These are phyloP conservation scores for Campylorhamphus procurvoides DNA, from an alignment of 2,113 vertebrate genomes.

Conservation along the genomic window DNA sequence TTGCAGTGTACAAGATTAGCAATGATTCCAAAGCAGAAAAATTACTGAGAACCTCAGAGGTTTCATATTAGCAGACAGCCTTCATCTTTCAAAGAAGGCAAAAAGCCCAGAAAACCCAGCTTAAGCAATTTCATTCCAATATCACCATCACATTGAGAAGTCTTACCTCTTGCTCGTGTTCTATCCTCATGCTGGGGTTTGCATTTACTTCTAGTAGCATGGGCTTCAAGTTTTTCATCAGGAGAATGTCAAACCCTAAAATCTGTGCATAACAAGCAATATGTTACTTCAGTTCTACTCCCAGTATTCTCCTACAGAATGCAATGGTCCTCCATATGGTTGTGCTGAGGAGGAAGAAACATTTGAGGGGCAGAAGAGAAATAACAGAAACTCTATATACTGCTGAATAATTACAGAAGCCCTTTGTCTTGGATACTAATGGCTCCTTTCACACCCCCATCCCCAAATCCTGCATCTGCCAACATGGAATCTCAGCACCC, in stretches of 20 bases:
- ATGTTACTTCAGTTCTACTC: slow-evolving; percentile 24
- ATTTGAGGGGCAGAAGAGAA: neutral
- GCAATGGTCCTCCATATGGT: neutral
- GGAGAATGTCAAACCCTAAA: slow-evolving; percentile 97
- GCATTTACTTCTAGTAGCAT: slow-evolving; percentile 96
- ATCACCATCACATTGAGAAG: neutral
- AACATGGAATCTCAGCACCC: neutral
- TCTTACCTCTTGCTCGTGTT: slow-evolving; percentile 92
- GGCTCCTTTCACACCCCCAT: neutral
- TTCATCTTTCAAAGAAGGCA: slow-evolving; percentile 45
- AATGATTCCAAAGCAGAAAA: slow-evolving; percentile 64
- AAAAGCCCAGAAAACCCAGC: neutral
- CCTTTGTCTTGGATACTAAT: neutral
- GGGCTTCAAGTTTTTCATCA: slow-evolving; percentile 96
- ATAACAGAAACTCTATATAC: neutral
- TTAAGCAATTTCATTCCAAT: slow-evolving; percentile 3
- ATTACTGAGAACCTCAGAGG: slow-evolving; percentile 44
- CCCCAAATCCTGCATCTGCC: neutral
- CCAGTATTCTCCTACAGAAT: neutral
- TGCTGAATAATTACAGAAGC: neutral
- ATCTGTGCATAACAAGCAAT: slow-evolving; percentile 80
- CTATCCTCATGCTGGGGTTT: slow-evolving; percentile 98
- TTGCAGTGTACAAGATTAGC: slow-evolving; percentile 61
- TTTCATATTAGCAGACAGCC: slow-evolving; percentile 58
- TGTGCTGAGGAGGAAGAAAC: neutral